These are phyloP conservation scores for Upupa epops DNA, from an alignment of 2,113 vertebrate species.

Conservation along the genomic window DNA sequence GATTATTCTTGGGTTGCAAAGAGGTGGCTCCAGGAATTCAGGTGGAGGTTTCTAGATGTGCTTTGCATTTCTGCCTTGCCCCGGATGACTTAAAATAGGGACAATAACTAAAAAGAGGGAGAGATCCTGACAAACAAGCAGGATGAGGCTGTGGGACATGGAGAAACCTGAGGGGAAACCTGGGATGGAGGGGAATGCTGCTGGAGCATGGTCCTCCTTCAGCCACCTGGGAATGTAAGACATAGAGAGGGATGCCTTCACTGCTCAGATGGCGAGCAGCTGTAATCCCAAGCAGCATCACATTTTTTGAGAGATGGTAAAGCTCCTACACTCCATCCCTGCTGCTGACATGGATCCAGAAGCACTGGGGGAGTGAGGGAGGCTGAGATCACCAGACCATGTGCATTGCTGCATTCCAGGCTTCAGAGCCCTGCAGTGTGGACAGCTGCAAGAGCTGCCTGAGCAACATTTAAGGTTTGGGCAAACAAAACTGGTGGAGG, in stretches of 20 bases:
- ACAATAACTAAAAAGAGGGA: neutral
- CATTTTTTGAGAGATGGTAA: neutral
- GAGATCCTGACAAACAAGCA: neutral
- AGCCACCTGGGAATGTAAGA: neutral
- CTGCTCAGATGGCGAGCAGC: neutral
- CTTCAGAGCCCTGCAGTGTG: neutral
- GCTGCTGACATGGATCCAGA: neutral
- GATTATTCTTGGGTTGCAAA: neutral
- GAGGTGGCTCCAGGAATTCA: neutral
- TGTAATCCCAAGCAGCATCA: fast-evolving
- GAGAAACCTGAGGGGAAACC: fast-evolving
- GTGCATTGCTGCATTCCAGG: neutral
- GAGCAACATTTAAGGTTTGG: neutral
- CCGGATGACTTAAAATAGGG: neutral
- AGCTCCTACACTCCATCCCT: neutral
- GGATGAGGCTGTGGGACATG: neutral
- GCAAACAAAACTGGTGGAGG: neutral
- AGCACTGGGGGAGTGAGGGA: neutral
- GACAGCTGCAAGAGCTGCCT: neutral
- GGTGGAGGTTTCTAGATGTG: neutral
- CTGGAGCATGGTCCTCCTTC: neutral
- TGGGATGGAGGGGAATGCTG: neutral
- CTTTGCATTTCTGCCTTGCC: neutral
- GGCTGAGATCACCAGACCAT: neutral
- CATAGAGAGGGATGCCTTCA: neutral